Evolutionary conservation across 1,140 invertebrate species (phyloP).

Genomic region (Procambarus virginalis): DNA sequence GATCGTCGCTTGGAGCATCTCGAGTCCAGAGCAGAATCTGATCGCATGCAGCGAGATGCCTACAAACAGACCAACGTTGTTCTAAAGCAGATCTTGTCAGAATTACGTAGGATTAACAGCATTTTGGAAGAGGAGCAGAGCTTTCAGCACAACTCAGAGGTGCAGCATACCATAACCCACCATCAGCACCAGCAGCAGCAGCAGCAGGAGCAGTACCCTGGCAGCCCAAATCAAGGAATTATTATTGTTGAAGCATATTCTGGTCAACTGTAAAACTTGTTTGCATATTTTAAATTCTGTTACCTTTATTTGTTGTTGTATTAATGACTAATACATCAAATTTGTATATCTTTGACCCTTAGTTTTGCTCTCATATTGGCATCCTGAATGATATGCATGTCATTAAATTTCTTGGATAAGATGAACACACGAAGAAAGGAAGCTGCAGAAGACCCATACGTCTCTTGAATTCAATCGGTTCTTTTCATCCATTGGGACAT

Average conservation of each 20-base stretch:
- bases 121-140: constrained; percentile 6
- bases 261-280: not conserved
- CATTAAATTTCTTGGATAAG: too few species aligned
- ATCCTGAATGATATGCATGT: too few species aligned
- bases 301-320: too few species aligned
- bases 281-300: too few species aligned
- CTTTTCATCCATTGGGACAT: too few species aligned
- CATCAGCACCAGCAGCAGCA: not conserved
- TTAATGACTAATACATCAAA: too few species aligned
- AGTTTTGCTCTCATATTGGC: too few species aligned
- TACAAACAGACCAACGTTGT: constrained; percentile 13
- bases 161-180: not conserved
- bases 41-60: not conserved
- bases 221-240: constrained; percentile 31
- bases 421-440: too few species aligned
- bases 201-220: not conserved
- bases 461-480: too few species aligned
- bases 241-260: constrained; percentile 37
- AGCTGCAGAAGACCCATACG: too few species aligned
- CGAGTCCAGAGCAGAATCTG: constrained; percentile 16
- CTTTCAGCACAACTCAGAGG: not conserved
- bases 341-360: too few species aligned
- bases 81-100: constrained; percentile 13
- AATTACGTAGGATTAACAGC: constrained; percentile 31
- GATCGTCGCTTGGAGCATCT: constrained; percentile 18